Evolutionary conservation across 2,113 vertebrate species (phyloP).

Genomic region (Polypterus bichir): DNA sequence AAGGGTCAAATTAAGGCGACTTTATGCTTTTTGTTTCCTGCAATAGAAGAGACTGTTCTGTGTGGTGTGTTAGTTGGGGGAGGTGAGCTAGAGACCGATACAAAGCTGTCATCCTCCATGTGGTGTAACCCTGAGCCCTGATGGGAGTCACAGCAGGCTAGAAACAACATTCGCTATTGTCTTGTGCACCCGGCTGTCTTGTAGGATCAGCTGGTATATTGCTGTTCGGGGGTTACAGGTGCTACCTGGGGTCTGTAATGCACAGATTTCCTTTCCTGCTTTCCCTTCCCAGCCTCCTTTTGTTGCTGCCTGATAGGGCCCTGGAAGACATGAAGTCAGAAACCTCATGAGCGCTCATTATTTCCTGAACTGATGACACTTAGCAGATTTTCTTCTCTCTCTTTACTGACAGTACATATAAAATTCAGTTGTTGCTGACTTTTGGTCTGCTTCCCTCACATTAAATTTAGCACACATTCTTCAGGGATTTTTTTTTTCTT

Average conservation of each 20-base stretch:
- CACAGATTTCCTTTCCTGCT: slow-evolving; percentile 20
- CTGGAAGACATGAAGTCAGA: slow-evolving; percentile 44
- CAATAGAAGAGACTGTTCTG: slow-evolving; percentile 53
- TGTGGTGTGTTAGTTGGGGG: slow-evolving; percentile 33
- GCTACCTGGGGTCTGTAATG: slow-evolving; percentile 44
- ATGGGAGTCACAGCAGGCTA: slow-evolving; percentile 53
- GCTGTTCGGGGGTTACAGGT: slow-evolving; percentile 56
- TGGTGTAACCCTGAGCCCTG: slow-evolving; percentile 38
- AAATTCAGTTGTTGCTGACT: not conserved
- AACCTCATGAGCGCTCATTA: slow-evolving; percentile 67
- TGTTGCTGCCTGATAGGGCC: slow-evolving; percentile 44
- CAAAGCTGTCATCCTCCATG: slow-evolving; percentile 48
- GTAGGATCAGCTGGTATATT: slow-evolving; percentile 50
- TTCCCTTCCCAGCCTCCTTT: slow-evolving; percentile 36
- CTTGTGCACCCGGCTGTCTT: slow-evolving; percentile 40
- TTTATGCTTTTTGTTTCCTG: slow-evolving; percentile 72
- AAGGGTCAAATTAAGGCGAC: slow-evolving; percentile 82
- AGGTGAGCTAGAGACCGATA: slow-evolving; percentile 35
- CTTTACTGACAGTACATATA: slow-evolving; percentile 9
- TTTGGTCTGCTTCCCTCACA: not conserved
- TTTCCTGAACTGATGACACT: slow-evolving; percentile 69
- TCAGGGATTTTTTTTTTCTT: not conserved
- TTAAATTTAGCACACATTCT: slow-evolving; percentile 2
- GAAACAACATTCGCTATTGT: slow-evolving; percentile 58
- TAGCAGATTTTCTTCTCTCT: slow-evolving; percentile 35